Conservation (phyloP, 2,888 invertebrate genomes). For the Holacanthella duospinosa region DNA sequence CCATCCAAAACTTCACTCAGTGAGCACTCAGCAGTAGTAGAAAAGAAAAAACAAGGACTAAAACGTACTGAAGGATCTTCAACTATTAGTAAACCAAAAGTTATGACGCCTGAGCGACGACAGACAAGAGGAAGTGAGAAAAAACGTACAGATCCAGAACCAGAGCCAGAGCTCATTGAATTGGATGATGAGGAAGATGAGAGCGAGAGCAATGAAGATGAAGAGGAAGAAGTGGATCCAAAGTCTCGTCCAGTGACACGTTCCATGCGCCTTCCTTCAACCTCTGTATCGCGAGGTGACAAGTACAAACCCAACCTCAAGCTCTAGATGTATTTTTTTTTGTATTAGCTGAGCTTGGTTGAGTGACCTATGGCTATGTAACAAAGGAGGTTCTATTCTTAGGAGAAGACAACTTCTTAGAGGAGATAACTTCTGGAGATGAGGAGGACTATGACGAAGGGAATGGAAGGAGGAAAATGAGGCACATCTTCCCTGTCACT, state of each 20-base stretch:
- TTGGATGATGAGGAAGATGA: neutral
- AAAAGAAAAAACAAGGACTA: neutral
- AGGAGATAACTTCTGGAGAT: conserved; percentile 1
- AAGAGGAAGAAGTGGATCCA: neutral
- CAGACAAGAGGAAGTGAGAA: neutral
- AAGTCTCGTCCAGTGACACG: neutral
- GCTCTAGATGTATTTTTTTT: neutral
- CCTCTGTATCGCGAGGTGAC: neutral
- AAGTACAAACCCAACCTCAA: neutral
- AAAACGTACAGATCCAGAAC: neutral
- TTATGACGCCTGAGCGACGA: neutral
- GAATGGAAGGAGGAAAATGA: conserved; percentile 4
- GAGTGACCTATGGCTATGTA: neutral
- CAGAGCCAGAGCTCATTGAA: neutral
- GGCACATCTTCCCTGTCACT: conserved; percentile 15
- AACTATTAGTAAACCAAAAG: neutral
- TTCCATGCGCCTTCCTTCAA: neutral
- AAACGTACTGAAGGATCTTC: too few relatives aligned
- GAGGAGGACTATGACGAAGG: conserved; percentile 4
- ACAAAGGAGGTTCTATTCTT: neutral
- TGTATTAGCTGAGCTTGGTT: neutral
- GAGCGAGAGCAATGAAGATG: neutral
- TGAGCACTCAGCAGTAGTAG: neutral
- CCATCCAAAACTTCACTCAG: too few relatives aligned
- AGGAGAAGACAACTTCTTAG: neutral